These are phyloP conservation scores for Noctuana brunneofusca DNA, from an alignment of 2,888 invertebrate species.

Conservation along the genomic window DNA sequence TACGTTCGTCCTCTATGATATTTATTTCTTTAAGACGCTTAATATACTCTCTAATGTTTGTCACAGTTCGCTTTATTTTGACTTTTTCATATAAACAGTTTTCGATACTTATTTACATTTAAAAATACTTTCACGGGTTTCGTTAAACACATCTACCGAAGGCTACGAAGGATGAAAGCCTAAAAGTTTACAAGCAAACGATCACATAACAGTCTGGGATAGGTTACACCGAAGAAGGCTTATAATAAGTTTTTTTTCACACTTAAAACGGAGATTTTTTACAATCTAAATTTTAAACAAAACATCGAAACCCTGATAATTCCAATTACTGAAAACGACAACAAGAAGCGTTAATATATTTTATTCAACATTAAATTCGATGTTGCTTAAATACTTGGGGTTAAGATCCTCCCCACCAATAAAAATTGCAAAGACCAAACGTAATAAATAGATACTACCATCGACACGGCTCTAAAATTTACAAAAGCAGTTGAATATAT, in stretches of 20 bases:
- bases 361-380: constrained; percentile 78
- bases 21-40: constrained; percentile 69
- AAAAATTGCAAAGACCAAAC: constrained; percentile 47
- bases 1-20: constrained; percentile 77
- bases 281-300: constrained; percentile 67
- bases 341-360: constrained; percentile 69
- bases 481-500: constrained; percentile 21
- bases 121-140: constrained; percentile 57
- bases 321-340: constrained; percentile 76
- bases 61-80: constrained; percentile 83
- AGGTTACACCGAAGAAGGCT: constrained; percentile 54
- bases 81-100: constrained; percentile 75
- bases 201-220: constrained; percentile 52
- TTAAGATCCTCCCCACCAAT: constrained; percentile 54
- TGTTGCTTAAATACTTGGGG: constrained; percentile 71
- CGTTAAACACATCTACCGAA: constrained; percentile 44
- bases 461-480: constrained; percentile 15
- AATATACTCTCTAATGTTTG: constrained; percentile 77
- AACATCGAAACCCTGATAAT: constrained; percentile 79
- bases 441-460: constrained; percentile 20
- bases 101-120: constrained; percentile 74
- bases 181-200: constrained; percentile 59
- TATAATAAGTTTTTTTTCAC: constrained; percentile 44
- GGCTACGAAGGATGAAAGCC: constrained; percentile 66
- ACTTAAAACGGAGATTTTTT: constrained; percentile 53